A percentile compares a stretch with the other conserved stretches of the same genome.
phyloP scores from a whole-genome alignment of 2,888 invertebrate genomes.

The Bimastos eiseni region DNA sequence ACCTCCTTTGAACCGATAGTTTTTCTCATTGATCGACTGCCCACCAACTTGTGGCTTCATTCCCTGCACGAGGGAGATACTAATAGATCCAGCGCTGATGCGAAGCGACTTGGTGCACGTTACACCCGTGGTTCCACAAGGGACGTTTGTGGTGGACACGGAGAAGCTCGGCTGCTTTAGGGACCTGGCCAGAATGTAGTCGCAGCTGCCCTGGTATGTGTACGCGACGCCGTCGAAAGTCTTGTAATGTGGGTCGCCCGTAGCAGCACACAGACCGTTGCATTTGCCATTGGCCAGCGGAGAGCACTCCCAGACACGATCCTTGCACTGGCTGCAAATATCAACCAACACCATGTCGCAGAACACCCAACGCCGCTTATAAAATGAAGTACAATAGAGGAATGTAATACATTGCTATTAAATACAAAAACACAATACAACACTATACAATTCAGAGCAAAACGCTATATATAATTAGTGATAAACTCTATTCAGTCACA shows the following conservation, averaged over 20 bases:
- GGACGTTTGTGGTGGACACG: slow-evolving; percentile 79
- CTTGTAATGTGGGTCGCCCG: slow-evolving; percentile 81
- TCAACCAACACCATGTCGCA: background rate
- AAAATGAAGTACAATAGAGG: background rate
- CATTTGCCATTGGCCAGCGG: slow-evolving; percentile 40
- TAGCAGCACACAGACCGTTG: slow-evolving; percentile 71
- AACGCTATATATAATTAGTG: too few species aligned
- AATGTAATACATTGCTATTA: background rate
- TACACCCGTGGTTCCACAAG: slow-evolving; percentile 83
- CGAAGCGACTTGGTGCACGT: slow-evolving; percentile 81
- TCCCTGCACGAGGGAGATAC: slow-evolving; percentile 30
- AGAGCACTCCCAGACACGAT: slow-evolving; percentile 20
- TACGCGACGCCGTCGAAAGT: slow-evolving; percentile 81
- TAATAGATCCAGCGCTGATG: slow-evolving; percentile 45
- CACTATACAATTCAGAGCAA: background rate
- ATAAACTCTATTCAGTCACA: too few species aligned
- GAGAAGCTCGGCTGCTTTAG: slow-evolving; percentile 54
- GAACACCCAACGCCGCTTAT: background rate
- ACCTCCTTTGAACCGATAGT: slow-evolving; percentile 30
- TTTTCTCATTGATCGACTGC: background rate
- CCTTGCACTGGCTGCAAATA: slow-evolving; percentile 28
- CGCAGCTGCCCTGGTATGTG: slow-evolving; percentile 83
- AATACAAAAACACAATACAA: too few species aligned
- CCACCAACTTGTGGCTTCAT: slow-evolving; percentile 28
- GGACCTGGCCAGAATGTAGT: slow-evolving; percentile 41